phyloP scores from a whole-genome alignment of 2,888 invertebrate species.

The Eristalis intricaria region DNA sequence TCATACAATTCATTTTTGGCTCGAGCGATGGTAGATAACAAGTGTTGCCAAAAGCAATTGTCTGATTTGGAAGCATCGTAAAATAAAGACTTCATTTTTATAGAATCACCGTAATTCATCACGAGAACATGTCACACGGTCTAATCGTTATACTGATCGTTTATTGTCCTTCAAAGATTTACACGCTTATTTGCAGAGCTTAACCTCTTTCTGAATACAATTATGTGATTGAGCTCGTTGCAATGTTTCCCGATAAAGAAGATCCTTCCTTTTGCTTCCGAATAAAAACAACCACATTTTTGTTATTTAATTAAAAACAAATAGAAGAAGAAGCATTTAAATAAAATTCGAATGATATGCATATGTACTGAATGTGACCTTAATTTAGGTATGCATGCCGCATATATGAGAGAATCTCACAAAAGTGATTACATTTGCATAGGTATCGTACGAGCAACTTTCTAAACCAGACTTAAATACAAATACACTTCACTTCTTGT shows the following conservation, averaged over 20 bases:
- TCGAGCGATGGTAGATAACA: neutral
- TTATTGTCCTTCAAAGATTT: neutral
- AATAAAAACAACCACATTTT: neutral
- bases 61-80: neutral
- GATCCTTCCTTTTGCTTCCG: neutral
- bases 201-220: neutral
- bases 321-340: neutral
- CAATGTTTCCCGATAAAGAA: neutral
- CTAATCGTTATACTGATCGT: neutral
- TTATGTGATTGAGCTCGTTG: neutral
- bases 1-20: too few relatives aligned
- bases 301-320: neutral
- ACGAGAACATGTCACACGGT: slow-evolving; percentile 20
- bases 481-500: neutral
- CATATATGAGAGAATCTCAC: neutral
- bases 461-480: neutral
- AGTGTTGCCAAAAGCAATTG: neutral
- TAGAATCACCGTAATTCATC: neutral
- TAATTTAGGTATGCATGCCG: neutral
- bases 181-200: neutral
- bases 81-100: slow-evolving; percentile 3
- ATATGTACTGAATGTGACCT: neutral
- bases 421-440: neutral
- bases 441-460: neutral
- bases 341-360: neutral